Evolutionary conservation across 2,888 invertebrate species (phyloP).

Genomic region (Cylloceria caligata): DNA sequence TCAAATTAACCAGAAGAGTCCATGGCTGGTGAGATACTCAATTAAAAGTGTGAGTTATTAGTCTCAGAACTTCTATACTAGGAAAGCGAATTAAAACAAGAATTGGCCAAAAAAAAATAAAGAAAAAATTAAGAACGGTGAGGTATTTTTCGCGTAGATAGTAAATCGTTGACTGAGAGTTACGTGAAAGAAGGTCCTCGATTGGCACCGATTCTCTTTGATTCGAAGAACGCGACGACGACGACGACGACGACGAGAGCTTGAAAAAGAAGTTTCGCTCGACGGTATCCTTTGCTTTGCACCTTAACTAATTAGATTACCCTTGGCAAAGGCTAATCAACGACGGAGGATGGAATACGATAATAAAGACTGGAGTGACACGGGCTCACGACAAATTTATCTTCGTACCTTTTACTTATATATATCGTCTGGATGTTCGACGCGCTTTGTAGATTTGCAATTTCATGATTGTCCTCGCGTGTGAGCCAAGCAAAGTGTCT

Average conservation of each 20-base stretch:
- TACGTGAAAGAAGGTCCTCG: conserved; percentile 34
- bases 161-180: conserved; percentile 19
- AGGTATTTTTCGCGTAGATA: conserved; percentile 3
- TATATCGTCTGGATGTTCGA: conserved; percentile 31
- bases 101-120: conserved; percentile 22
- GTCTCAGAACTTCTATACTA: neutral
- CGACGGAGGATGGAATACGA: conserved; percentile 23
- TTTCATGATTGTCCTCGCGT: conserved; percentile 36
- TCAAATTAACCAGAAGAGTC: neutral
- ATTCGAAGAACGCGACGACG: conserved; percentile 32
- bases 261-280: neutral
- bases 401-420: conserved; percentile 22
- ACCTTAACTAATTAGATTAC: conserved; percentile 60
- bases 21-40: neutral
- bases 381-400: conserved; percentile 48
- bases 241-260: conserved; percentile 5
- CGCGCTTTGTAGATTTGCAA: conserved; percentile 30
- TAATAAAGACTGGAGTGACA: conserved; percentile 47
- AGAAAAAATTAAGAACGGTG: neutral
- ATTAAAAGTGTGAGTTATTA: neutral
- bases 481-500: conserved; percentile 13
- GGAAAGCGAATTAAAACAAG: neutral
- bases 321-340: conserved; percentile 58
- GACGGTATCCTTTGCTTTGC: conserved; percentile 48
- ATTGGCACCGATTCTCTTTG: conserved; percentile 60